Evolutionary conservation across 2,888 invertebrate genomes (phyloP).

Genomic region (Meliscaeva auricollis): DNA sequence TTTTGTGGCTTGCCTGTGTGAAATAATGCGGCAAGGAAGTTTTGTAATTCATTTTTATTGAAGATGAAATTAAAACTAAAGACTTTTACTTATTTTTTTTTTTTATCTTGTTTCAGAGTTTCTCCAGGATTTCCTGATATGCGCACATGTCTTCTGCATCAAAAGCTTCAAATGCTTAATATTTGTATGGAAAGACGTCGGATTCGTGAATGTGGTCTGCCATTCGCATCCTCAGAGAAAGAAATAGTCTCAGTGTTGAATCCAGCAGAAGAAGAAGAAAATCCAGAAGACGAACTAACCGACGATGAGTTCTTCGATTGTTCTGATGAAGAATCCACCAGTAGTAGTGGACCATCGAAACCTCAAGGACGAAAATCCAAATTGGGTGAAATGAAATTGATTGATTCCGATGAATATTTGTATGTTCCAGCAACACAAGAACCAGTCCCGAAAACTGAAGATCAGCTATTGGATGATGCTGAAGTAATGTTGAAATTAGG

Average conservation of each 20-base stretch:
- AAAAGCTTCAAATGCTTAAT: conserved; percentile 96
- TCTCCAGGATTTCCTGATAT: conserved; percentile 93
- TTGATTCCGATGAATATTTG: conserved; percentile 89
- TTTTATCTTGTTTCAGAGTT: conserved; percentile 85
- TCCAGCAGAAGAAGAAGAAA: conserved; percentile 32
- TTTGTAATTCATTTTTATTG: conserved; percentile 61
- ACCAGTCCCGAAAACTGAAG: conserved; percentile 98
- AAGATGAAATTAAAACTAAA: conserved; percentile 42
- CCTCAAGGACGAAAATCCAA: conserved; percentile 90
- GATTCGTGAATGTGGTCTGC: conserved; percentile 84
- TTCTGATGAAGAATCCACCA: conserved; percentile 84
- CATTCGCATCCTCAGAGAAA: conserved; percentile 63
- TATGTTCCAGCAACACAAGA: conserved; percentile 95
- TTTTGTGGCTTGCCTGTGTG: conserved; percentile 22
- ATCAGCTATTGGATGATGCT: conserved; percentile 96
- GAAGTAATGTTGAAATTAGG: conserved; percentile 95
- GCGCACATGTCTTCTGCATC: conserved; percentile 95
- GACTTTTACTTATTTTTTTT: conserved; percentile 48
- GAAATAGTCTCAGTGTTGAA: conserved; percentile 4
- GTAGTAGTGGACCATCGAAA: conserved; percentile 85
- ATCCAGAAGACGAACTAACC: conserved; percentile 81
- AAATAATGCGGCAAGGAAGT: conserved; percentile 45
- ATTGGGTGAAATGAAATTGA: conserved; percentile 88
- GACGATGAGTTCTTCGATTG: conserved; percentile 92
- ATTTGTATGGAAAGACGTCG: conserved; percentile 89